Base-by-base conservation (phyloP, 2,888 invertebrate species). In the Mechanitis mazaeus region DNA sequence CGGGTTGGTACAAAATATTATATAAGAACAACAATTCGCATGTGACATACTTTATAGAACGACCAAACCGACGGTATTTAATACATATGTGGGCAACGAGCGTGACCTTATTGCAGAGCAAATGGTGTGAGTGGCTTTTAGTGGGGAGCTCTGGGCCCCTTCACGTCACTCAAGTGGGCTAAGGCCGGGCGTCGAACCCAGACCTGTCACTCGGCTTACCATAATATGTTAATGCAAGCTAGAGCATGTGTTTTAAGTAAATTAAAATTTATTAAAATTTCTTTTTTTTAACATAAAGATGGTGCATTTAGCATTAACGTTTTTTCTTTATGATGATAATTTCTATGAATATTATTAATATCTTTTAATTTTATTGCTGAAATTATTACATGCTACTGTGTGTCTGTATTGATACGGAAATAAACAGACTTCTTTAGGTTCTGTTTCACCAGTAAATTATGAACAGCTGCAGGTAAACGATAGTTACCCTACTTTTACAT, bases 81-180 rank as follows among this genome's bases (percentile, higher is more conserved):
- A 55, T 57, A 54, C 60, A 62, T 61, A 62, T 64, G 63, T 65
- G 56, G 61, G 58, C 59, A 58, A 64, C 58, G 60, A 55, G 59
- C 58, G 59, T 79, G 80, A 76, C 80, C 81, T 75, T 79, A 78
- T 80, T 67, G 71, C 66, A 69, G 70, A 77, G 75, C 76, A 74
- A 69, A 69, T 67, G 65, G 74, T 73, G 59, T 31, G 56, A 50
- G 50, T 9, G 76, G 75, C 72, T 74, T 77, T 76, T 77, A 73
- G 77, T 72, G 78, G 73, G 78, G 75, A 73, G 71, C 68, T 62
- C 42, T 59, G 68, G 71, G 75, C 77, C 75, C 77, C 76, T 80
- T 84, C 87, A 84, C 87, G 87, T 86, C 87, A 82, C 84, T 77
- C 79, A 87, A 84, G 76, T 88, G 76, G 88, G 89, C 87, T 87